These are phyloP conservation scores for Andricus curvator DNA, from an alignment of 2,888 invertebrate genomes.

Conservation along the genomic window DNA sequence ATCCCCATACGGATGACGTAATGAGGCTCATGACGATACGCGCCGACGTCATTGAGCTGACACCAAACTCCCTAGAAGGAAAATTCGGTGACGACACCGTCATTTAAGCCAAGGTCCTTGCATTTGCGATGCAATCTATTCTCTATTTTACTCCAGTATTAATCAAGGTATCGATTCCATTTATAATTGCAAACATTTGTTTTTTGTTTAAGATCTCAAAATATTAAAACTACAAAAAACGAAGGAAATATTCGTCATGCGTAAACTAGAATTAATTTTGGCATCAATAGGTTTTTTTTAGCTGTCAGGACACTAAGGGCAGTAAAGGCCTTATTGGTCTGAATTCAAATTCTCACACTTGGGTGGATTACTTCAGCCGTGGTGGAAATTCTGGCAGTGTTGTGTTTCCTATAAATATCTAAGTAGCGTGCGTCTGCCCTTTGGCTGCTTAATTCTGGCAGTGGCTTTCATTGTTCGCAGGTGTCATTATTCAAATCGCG, in stretches of 20 bases:
- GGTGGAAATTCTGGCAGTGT: slow-evolving; percentile 2
- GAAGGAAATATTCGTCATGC: not conserved
- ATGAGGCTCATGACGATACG: slow-evolving; percentile 20
- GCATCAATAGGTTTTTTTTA: not conserved
- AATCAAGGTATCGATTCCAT: not conserved
- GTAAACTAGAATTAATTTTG: not conserved
- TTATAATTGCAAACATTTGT: not conserved
- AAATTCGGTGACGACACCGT: slow-evolving; percentile 27
- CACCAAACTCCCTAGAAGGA: slow-evolving; percentile 21
- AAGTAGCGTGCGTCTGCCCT: slow-evolving; percentile 33
- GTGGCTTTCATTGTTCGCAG: slow-evolving; percentile 37
- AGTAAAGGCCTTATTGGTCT: not conserved
- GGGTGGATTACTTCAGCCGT: not conserved
- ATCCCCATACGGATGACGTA: slow-evolving; percentile 37
- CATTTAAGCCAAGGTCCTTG: slow-evolving; percentile 23
- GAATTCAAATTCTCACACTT: not conserved
- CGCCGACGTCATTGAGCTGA: slow-evolving; percentile 29
- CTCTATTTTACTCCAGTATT: not conserved
- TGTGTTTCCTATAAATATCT: slow-evolving; percentile 23
- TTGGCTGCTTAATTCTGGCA: slow-evolving; percentile 27
- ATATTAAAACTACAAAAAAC: not conserved
- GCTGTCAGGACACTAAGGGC: not conserved
- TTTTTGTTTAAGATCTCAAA: too few relatives aligned
- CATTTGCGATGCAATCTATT: not conserved
- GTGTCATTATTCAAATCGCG: slow-evolving; percentile 33